These are phyloP conservation scores for Chymomyza costata DNA, from an alignment of 1,140 invertebrate species.

Conservation along the genomic window DNA sequence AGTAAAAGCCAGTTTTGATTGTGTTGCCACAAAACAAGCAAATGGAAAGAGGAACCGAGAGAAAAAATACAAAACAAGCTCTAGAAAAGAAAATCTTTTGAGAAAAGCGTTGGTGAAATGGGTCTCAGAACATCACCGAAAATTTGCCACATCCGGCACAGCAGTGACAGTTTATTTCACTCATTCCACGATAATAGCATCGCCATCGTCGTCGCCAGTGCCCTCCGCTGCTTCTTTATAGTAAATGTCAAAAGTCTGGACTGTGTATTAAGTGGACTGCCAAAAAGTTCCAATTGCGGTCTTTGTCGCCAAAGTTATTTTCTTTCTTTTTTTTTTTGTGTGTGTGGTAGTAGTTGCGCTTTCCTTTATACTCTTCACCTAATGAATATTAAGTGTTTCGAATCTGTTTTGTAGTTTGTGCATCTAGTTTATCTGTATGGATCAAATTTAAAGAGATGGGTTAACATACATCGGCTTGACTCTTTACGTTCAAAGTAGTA, in stretches of 20 bases:
- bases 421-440: neutral
- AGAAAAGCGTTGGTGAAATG: too few relatives aligned
- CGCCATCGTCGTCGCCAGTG: slow-evolving; percentile 1
- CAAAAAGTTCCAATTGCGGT: slow-evolving; percentile 34
- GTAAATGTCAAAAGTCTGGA: slow-evolving; percentile 59
- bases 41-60: neutral
- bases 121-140: slow-evolving; percentile 34
- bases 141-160: slow-evolving; percentile 67
- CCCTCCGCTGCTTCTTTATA: slow-evolving; percentile 42
- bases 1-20: slow-evolving; percentile 47
- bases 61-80: neutral
- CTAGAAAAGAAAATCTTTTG: slow-evolving; percentile 5
- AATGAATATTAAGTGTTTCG: too few relatives aligned
- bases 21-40: slow-evolving; percentile 4
- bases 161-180: slow-evolving; percentile 44
- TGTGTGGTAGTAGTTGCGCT: neutral
- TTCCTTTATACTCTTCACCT: neutral
- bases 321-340: slow-evolving; percentile 12
- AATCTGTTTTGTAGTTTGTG: neutral
- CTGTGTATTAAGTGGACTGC: slow-evolving; percentile 64
- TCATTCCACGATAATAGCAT: too few relatives aligned
- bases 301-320: neutral
- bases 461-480: too few relatives aligned
- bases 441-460: too few relatives aligned
- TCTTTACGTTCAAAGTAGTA: too few relatives aligned